These are phyloP conservation scores for Nycticryphes semicollaris DNA, from an alignment of 2,113 vertebrate species.

Conservation along the genomic window DNA sequence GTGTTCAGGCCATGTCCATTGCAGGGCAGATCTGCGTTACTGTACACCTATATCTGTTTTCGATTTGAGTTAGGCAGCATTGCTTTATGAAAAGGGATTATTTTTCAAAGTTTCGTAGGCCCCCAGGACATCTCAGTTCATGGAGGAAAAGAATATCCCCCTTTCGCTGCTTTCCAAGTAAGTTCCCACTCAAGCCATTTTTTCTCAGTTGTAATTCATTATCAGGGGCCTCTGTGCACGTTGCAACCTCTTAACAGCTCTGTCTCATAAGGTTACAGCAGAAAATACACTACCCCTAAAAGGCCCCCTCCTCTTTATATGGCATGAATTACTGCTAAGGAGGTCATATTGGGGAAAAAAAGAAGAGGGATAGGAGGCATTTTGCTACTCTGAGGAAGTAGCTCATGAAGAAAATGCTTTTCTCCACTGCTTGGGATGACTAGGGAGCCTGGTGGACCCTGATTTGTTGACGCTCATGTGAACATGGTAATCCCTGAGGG, in stretches of 20 bases:
- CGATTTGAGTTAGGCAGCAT: slow-evolving; percentile 36
- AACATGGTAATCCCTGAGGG: slow-evolving; percentile 28
- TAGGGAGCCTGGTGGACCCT: slow-evolving; percentile 67
- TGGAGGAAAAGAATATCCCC: slow-evolving; percentile 8
- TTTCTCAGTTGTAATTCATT: slow-evolving; percentile 14
- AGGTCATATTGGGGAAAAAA: neutral
- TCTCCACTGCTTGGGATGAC: slow-evolving; percentile 4
- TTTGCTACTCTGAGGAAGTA: neutral
- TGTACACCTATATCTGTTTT: slow-evolving; percentile 63
- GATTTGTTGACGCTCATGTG: slow-evolving; percentile 14
- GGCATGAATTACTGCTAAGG: slow-evolving; percentile 4
- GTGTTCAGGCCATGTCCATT: neutral
- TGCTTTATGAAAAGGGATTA: slow-evolving; percentile 23
- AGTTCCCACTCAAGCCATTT: slow-evolving; percentile 9
- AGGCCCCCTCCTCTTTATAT: neutral
- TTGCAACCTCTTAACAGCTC: neutral
- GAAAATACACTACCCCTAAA: neutral
- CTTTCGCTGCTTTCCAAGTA: neutral
- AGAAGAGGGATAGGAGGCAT: neutral
- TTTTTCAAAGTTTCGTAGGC: slow-evolving; percentile 47
- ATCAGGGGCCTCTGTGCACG: accelerated
- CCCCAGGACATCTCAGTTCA: slow-evolving; percentile 29
- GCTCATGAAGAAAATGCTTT: neutral
- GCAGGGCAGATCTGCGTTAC: neutral
- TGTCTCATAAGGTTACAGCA: neutral